These are phyloP conservation scores for Scaptomyza parva DNA, from an alignment of 2,888 invertebrate genomes.

Conservation along the genomic window DNA sequence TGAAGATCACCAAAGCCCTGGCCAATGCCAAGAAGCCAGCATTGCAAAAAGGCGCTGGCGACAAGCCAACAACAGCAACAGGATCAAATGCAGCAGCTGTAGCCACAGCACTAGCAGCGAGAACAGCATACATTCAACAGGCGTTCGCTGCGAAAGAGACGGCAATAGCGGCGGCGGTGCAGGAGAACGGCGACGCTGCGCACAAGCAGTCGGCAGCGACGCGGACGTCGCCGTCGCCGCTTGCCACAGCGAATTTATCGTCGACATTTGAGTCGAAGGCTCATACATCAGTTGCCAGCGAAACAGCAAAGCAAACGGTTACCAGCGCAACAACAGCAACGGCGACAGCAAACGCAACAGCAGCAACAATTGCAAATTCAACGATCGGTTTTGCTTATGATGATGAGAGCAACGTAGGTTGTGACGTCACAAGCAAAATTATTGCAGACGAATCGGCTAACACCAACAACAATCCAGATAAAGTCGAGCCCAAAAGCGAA, in stretches of 20 bases:
- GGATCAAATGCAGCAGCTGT: constrained; percentile 40
- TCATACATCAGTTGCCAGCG: constrained; percentile 84
- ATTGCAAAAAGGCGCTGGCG: constrained; percentile 33
- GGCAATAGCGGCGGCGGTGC: constrained; percentile 49
- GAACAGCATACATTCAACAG: constrained; percentile 45
- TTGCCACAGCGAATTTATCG: constrained; percentile 74
- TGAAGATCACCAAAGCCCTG: constrained; percentile 77
- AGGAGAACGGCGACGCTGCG: constrained; percentile 40
- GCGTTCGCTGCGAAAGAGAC: constrained; percentile 57
- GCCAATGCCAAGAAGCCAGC: constrained; percentile 67
- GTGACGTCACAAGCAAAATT: constrained; percentile 47
- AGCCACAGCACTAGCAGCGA: constrained; percentile 17
- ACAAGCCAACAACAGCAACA: constrained; percentile 47
- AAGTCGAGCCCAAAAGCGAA: constrained; percentile 53
- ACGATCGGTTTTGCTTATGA: constrained; percentile 40
- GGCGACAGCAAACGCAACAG: constrained; percentile 37
- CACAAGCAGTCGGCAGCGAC: constrained; percentile 48
- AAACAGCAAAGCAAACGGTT: constrained; percentile 83
- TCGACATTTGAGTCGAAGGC: constrained; percentile 80
- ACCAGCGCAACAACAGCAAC: constrained; percentile 43
- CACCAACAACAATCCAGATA: constrained; percentile 41
- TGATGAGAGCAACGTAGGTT: constrained; percentile 34
- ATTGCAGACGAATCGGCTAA: constrained; percentile 44
- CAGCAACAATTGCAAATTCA: constrained; percentile 29
- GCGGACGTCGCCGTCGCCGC: constrained; percentile 45